A percentile compares a stretch with the other conserved stretches of the same genome.
Conservation (phyloP, 2,888 invertebrate species). For the Drosophila falleni region DNA sequence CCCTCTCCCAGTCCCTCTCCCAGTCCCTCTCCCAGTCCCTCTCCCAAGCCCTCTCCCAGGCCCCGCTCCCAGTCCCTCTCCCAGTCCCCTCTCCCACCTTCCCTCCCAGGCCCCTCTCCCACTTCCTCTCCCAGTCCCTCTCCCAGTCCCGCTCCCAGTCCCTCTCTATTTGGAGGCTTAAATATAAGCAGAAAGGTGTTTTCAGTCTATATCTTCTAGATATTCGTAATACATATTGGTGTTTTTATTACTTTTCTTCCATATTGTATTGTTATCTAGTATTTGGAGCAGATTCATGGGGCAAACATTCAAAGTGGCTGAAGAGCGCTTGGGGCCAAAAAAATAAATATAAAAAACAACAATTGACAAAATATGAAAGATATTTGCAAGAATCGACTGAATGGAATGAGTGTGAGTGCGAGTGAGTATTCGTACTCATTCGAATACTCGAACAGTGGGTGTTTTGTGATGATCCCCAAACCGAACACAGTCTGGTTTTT, state of each 20-base stretch:
- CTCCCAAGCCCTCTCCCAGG: no score
- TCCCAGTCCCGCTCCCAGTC: no score
- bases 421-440: constrained; percentile 3
- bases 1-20: no score
- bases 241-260: not conserved
- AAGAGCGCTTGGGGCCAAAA: constrained; percentile 24
- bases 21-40: no score
- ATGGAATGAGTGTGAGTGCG: constrained; percentile 15
- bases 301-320: constrained; percentile 22
- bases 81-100: no score
- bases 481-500: constrained; percentile 21
- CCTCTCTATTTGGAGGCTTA: no score
- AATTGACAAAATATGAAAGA: not conserved
- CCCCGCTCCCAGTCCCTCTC: no score
- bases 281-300: constrained; percentile 39
- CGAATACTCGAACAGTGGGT: constrained; percentile 13
- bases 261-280: constrained; percentile 10
- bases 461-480: constrained; percentile 22
- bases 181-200: not conserved
- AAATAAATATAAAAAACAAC: not conserved
- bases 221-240: not conserved
- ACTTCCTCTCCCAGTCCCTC: no score
- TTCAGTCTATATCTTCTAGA: not conserved
- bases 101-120: no score
- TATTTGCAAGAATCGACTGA: constrained; percentile 5